These are phyloP conservation scores for Cistogaster globosa DNA, from an alignment of 2,888 invertebrate genomes.

Conservation along the genomic window DNA sequence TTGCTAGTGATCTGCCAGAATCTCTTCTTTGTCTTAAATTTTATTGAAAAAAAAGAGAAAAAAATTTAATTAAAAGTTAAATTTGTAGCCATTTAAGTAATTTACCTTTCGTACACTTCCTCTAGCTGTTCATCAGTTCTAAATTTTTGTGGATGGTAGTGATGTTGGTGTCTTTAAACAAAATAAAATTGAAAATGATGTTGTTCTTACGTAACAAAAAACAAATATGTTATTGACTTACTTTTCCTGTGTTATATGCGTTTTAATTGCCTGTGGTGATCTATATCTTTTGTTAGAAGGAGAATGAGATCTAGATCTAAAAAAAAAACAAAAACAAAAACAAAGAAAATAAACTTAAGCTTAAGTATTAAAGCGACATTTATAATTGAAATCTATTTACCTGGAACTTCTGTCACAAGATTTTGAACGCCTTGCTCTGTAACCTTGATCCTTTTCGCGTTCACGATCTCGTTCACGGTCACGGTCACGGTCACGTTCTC, in stretches of 20 bases:
- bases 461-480: conserved; percentile 62
- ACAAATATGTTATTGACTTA: conserved; percentile 63
- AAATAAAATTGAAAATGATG: conserved; percentile 3
- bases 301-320: conserved; percentile 77
- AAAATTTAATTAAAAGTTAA: background rate
- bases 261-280: conserved; percentile 75
- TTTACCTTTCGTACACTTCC: conserved; percentile 58
- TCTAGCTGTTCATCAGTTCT: conserved; percentile 60
- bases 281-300: conserved; percentile 75
- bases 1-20: conserved; percentile 30
- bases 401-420: conserved; percentile 75
- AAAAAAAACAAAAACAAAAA: conserved; percentile 3
- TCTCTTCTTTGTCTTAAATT: conserved; percentile 58
- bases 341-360: background rate
- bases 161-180: conserved; percentile 51
- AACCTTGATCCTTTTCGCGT: conserved; percentile 72
- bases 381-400: conserved; percentile 51
- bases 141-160: conserved; percentile 56
- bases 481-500: conserved; percentile 59
- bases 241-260: conserved; percentile 73
- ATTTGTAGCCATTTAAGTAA: background rate
- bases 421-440: conserved; percentile 73
- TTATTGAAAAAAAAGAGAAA: background rate
- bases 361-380: background rate
- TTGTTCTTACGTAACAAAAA: background rate